Evolutionary conservation across 2,888 invertebrate species (phyloP).

Genomic region (Phrixothrix hirtus): DNA sequence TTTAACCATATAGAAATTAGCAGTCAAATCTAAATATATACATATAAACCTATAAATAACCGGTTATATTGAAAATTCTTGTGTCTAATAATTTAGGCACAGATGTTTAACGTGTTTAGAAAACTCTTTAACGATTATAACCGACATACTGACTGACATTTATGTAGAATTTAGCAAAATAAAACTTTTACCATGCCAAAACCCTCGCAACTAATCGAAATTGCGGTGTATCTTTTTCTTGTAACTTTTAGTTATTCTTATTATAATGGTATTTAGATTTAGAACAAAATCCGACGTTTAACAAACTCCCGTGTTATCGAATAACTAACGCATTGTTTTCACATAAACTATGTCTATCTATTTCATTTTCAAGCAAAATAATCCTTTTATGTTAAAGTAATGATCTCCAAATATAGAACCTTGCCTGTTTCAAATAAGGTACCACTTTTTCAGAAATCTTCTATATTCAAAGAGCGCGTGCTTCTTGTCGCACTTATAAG

Average conservation of each 20-base stretch:
- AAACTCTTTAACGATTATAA: constrained; percentile 30
- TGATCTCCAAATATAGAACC: constrained; percentile 30
- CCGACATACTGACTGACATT: constrained; percentile 40
- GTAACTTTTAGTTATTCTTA: constrained; percentile 1
- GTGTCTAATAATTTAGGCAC: constrained; percentile 32
- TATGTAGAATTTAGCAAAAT: constrained; percentile 3
- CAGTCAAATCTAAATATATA: background rate
- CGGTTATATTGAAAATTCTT: constrained; percentile 32
- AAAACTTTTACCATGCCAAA: constrained; percentile 10
- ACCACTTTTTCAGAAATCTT: constrained; percentile 16
- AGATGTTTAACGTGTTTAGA: constrained; percentile 34
- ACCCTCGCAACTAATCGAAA: constrained; percentile 4
- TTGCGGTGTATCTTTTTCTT: background rate
- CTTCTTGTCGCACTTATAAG: constrained; percentile 6
- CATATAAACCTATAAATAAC: constrained; percentile 11
- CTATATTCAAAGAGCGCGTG: constrained; percentile 11
- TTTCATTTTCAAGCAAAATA: constrained; percentile 25
- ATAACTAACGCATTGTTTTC: constrained; percentile 16
- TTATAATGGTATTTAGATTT: background rate
- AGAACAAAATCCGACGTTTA: constrained; percentile 1
- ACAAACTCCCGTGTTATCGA: constrained; percentile 6
- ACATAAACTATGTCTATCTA: constrained; percentile 13
- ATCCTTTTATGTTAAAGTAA: constrained; percentile 26
- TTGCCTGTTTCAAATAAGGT: constrained; percentile 19
- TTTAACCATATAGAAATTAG: background rate